Percentiles rank a stretch among this genome's conserved stretches.
Conservation (phyloP, 2,888 invertebrate species). For the Troilus luridus region DNA sequence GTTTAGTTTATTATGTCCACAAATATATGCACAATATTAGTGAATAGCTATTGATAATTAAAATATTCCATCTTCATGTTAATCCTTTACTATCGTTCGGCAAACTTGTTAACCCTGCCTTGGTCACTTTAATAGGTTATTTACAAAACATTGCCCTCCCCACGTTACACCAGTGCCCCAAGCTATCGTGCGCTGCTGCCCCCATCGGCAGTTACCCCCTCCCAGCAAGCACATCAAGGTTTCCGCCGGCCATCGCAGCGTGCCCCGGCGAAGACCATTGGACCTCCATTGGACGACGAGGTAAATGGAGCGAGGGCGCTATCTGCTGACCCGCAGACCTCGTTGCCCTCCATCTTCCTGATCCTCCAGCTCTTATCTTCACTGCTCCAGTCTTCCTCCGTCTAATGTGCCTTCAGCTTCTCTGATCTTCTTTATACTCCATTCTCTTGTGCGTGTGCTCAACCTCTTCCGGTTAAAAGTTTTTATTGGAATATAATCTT, state of each 20-base stretch:
- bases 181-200: too few species aligned
- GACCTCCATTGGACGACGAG: not conserved
- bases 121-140: too few species aligned
- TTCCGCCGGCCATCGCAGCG: not conserved
- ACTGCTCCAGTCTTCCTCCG: not conserved
- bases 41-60: too few species aligned
- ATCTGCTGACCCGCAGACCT: not conserved
- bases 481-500: not conserved
- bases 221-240: not conserved
- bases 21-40: too few species aligned
- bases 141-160: too few species aligned
- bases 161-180: too few species aligned
- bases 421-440: not conserved
- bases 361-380: not conserved
- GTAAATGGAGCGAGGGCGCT: conserved; percentile 18
- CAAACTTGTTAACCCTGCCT: too few species aligned
- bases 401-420: not conserved
- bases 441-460: not conserved
- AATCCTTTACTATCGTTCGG: too few species aligned
- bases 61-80: too few species aligned
- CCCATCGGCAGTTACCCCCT: not conserved
- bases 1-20: too few species aligned
- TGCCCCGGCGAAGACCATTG: not conserved
- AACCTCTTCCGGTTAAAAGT: not conserved
- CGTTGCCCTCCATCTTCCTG: not conserved